These are phyloP conservation scores for Sarcophaga peregrina DNA, from an alignment of 1,140 invertebrate genomes.

Conservation along the genomic window DNA sequence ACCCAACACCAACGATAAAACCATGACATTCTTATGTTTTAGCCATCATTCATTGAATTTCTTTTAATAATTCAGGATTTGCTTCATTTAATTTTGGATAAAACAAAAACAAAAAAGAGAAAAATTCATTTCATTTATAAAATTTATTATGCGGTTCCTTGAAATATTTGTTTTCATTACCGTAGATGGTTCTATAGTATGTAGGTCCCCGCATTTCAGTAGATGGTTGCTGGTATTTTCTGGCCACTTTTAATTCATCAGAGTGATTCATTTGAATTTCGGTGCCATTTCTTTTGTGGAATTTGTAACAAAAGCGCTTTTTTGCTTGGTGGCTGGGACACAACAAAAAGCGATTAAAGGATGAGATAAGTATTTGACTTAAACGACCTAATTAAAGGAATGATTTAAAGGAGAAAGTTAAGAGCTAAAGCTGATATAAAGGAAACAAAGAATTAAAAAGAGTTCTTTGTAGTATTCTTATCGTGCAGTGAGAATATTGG, in stretches of 20 bases:
- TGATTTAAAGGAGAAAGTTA: constrained; percentile 11
- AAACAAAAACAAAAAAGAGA: too few relatives aligned
- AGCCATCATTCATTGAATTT: background rate
- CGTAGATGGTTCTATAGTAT: too few relatives aligned
- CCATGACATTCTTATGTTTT: background rate
- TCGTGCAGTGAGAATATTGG: too few relatives aligned
- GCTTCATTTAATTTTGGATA: background rate
- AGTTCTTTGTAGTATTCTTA: background rate
- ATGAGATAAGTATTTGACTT: background rate
- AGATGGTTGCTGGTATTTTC: background rate
- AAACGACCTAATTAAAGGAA: background rate
- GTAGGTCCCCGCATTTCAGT: too few relatives aligned
- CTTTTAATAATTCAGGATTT: background rate
- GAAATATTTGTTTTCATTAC: background rate
- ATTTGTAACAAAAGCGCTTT: background rate
- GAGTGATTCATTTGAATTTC: background rate
- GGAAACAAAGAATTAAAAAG: background rate
- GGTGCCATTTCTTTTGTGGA: background rate
- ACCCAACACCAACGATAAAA: too few relatives aligned
- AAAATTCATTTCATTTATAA: background rate
- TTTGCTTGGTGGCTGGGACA: background rate
- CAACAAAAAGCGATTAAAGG: background rate
- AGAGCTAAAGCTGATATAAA: background rate
- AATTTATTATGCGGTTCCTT: constrained; percentile 2
- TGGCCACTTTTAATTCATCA: background rate